These are phyloP conservation scores for Brachynemurus nebulosus DNA, from an alignment of 2,888 invertebrate genomes.

Conservation along the genomic window DNA sequence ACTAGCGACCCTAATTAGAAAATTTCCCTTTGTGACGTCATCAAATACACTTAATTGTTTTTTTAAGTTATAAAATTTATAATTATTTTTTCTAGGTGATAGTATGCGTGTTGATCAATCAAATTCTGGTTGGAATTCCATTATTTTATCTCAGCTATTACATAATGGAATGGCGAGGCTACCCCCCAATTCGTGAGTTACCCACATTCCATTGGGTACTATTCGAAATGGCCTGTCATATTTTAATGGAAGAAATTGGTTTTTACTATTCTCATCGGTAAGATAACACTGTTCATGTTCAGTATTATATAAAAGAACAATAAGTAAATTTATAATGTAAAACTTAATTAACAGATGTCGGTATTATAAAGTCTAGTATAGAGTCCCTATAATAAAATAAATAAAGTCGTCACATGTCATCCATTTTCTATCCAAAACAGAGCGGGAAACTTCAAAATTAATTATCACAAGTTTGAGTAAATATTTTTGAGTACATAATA, in stretches of 20 bases:
- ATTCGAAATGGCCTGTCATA: slow-evolving; percentile 56
- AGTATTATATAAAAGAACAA: too few relatives aligned
- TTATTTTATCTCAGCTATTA: slow-evolving; percentile 44
- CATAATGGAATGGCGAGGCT: slow-evolving; percentile 52
- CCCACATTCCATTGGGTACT: slow-evolving; percentile 68
- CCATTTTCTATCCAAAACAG: too few relatives aligned
- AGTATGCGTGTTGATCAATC: slow-evolving; percentile 56
- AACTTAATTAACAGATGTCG: too few relatives aligned
- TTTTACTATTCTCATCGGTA: slow-evolving; percentile 78
- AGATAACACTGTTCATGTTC: slow-evolving; percentile 3
- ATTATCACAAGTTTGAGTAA: too few relatives aligned
- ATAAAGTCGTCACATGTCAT: too few relatives aligned
- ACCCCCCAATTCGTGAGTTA: slow-evolving; percentile 47
- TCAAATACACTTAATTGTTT: too few relatives aligned
- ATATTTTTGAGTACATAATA: too few relatives aligned
- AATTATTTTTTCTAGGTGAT: slow-evolving; percentile 38
- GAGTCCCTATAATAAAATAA: too few relatives aligned
- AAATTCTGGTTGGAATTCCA: slow-evolving; percentile 54
- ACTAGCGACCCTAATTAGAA: not conserved
- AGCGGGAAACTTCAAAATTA: too few relatives aligned
- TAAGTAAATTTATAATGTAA: too few relatives aligned
- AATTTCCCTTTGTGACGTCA: not conserved
- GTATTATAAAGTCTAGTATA: too few relatives aligned
- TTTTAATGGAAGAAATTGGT: slow-evolving; percentile 62
- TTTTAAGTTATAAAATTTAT: not conserved